Evolutionary conservation across 2,113 vertebrate genomes (phyloP).

Genomic region (Carassius auratus): DNA sequence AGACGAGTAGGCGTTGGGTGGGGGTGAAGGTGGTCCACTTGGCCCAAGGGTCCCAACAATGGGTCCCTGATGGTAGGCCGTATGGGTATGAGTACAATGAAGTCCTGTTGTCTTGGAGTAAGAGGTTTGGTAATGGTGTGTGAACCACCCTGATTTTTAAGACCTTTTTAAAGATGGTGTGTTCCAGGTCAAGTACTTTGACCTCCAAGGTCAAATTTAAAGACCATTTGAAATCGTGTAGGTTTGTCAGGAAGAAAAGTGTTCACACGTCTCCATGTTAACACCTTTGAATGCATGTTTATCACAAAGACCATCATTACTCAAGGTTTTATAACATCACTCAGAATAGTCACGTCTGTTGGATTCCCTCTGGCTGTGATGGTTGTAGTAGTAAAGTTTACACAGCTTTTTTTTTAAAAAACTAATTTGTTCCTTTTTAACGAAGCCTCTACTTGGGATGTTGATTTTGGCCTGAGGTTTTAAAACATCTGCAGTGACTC

Average conservation of each 20-base stretch:
- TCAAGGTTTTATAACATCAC: background rate
- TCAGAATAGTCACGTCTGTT: background rate
- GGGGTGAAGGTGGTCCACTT: conserved; percentile 18
- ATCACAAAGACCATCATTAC: background rate
- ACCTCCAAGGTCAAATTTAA: conserved; percentile 41
- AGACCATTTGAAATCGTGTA: conserved; percentile 6
- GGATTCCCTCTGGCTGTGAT: background rate
- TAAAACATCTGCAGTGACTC: conserved; percentile 30
- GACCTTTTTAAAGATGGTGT: conserved; percentile 38
- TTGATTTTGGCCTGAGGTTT: background rate
- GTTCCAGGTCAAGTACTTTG: conserved; percentile 58
- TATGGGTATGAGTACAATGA: conserved; percentile 29
- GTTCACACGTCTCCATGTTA: conserved; percentile 42
- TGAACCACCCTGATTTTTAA: conserved; percentile 38
- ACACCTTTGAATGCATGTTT: conserved; percentile 15
- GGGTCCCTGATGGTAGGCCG: conserved; percentile 13
- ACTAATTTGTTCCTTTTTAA: background rate
- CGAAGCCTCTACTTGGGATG: background rate
- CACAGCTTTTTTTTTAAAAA: background rate
- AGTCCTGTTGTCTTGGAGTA: conserved; percentile 9
- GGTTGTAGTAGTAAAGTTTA: background rate
- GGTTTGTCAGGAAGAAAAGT: background rate
- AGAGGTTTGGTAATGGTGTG: conserved; percentile 9
- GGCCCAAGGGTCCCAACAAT: conserved; percentile 14
- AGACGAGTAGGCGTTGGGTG: conserved; percentile 42